Base-by-base conservation (phyloP, 2,888 invertebrate species). In the Nemoura dubitans region DNA sequence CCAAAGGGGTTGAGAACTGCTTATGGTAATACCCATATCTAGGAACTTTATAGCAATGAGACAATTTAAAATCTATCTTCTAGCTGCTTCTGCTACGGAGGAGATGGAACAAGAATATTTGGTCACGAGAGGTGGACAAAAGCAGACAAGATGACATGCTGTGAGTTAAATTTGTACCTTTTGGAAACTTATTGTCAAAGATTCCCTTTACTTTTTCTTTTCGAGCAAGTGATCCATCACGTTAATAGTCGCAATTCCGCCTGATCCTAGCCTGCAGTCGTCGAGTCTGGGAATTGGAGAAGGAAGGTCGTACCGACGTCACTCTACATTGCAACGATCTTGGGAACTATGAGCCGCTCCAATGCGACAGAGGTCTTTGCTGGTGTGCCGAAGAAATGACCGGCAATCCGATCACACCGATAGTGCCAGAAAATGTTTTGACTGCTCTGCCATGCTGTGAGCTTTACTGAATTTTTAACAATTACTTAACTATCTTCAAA, bases 331-430 rank as follows among this genome's bases (percentile, higher is more conserved):
- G 96, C 90, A 93, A 94, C 84, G 89, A 91, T 76, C 91, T 92
- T 89, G 96, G 96, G 28, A 95, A 95, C 91, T 96, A 93, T 90
- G 95, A 95, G 89, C 91, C 92, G 29, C 90, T 96, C 36, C 96
- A 96, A 90, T 96, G 95, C 89, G 94, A 95, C 90, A 92, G 93
- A 86, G 94, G 94, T 0, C 90, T 94, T 88, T 96, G 96, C 90
- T 95, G 95, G 95, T 96, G 95, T 90, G 94, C 93, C 0, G 93
- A 94, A 59, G 91, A 93, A 0, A 92, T 90, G 90, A 95, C 94
- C 85, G 95, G 95, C 26, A 92, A 93, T 89, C 93, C 94, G 0
- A 91, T 91, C 0, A 89, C 90, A 43, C 91, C 90, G 76, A 93
- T 94, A 0, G 93, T 95, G 6, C 94, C 93, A 0, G 93, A 94